These are phyloP conservation scores for Phorcus lineatus DNA, from an alignment of 2,888 invertebrate species.

Conservation along the genomic window DNA sequence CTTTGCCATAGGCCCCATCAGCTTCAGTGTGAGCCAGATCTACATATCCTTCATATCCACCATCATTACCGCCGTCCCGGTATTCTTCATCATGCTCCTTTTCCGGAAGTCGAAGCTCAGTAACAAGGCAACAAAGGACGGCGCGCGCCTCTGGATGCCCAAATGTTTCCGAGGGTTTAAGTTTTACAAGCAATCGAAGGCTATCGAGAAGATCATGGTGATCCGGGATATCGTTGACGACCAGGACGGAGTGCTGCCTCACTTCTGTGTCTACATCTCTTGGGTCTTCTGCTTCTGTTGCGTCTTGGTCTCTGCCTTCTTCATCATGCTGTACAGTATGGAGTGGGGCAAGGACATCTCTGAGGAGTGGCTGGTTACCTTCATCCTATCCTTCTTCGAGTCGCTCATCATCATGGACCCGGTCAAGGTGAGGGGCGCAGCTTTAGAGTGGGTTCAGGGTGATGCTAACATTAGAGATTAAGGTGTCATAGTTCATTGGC, in stretches of 20 bases:
- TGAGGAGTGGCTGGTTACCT: slow-evolving; percentile 71
- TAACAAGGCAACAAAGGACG: background rate
- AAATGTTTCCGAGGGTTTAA: slow-evolving; percentile 16
- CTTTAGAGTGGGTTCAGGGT: no score
- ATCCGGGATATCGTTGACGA: slow-evolving; percentile 25
- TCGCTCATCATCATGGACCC: slow-evolving; percentile 69
- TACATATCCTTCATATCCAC: slow-evolving; percentile 28
- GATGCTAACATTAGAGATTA: no score
- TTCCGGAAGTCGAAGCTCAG: slow-evolving; percentile 17
- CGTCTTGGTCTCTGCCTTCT: slow-evolving; percentile 60
- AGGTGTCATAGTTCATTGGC: no score
- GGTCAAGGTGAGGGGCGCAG: slow-evolving; percentile 62
- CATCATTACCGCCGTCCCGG: slow-evolving; percentile 24
- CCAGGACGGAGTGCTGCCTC: slow-evolving; percentile 38
- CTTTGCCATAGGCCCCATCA: slow-evolving; percentile 36
- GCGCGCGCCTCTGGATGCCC: slow-evolving; percentile 4
- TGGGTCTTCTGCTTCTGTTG: slow-evolving; percentile 48
- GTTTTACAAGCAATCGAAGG: slow-evolving; percentile 11
- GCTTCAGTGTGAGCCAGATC: slow-evolving; percentile 38
- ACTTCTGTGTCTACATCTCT: slow-evolving; percentile 49
- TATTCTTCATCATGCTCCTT: slow-evolving; percentile 24
- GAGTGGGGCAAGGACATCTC: slow-evolving; percentile 72
- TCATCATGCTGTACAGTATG: slow-evolving; percentile 72
- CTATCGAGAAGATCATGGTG: slow-evolving; percentile 4
- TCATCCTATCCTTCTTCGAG: slow-evolving; percentile 64